Evolutionary conservation across 2,113 vertebrate genomes (phyloP).

Genomic region (Gallinago media): DNA sequence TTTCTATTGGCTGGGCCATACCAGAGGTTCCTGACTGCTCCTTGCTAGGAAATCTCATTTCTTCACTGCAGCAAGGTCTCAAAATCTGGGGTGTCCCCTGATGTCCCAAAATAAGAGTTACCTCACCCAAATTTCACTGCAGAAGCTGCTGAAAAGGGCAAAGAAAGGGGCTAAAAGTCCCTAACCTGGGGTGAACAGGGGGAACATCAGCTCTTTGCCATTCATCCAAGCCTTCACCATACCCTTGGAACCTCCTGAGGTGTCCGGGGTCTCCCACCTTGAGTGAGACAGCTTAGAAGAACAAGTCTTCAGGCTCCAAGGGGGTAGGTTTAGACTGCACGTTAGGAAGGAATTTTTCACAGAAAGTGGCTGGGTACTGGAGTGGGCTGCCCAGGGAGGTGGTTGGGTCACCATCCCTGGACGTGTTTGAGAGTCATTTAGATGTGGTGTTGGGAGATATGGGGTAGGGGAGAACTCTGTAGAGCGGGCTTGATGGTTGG

Average conservation of each 20-base stretch:
- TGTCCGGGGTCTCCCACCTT: fast-evolving
- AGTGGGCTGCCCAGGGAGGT: too few species aligned
- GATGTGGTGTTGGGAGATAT: too few species aligned
- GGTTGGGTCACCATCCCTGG: too few species aligned
- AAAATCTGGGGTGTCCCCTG: fast-evolving
- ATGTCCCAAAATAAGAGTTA: neutral
- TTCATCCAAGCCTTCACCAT: fast-evolving
- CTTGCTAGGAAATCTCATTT: neutral
- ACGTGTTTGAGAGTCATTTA: too few species aligned
- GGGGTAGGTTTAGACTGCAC: too few species aligned
- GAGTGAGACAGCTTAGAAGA: neutral
- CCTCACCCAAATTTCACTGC: neutral
- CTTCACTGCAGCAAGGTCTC: neutral
- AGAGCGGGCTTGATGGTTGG: too few species aligned
- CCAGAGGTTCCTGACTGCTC: neutral
- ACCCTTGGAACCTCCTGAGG: neutral
- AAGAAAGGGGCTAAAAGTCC: neutral
- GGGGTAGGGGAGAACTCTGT: too few species aligned
- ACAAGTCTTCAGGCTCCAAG: neutral
- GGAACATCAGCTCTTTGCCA: neutral
- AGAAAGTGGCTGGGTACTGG: too few species aligned
- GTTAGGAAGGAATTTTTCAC: too few species aligned
- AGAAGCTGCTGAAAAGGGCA: neutral
- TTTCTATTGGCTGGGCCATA: neutral
- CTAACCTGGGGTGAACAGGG: neutral